These are phyloP conservation scores for Eira barbara DNA, from an alignment of 2,113 vertebrate genomes.

Conservation along the genomic window DNA sequence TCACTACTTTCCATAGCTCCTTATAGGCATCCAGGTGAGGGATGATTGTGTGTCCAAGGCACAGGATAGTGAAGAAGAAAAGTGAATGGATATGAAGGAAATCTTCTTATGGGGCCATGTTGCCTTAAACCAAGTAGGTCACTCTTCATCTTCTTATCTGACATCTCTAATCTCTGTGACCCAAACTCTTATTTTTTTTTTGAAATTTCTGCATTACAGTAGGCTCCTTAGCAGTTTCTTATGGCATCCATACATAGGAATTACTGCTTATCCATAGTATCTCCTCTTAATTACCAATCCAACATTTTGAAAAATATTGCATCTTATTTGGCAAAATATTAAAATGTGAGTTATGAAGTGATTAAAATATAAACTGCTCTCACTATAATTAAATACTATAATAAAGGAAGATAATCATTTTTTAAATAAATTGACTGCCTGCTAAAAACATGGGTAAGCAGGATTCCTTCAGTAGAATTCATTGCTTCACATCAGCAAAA, in stretches of 20 bases:
- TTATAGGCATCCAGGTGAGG: rapidly evolving
- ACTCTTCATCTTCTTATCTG: neutral
- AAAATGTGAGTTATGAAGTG: conserved; percentile 14
- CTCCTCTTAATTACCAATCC: neutral
- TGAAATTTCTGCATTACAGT: neutral
- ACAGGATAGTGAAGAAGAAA: neutral
- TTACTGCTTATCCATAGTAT: neutral
- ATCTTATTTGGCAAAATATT: conserved; percentile 28
- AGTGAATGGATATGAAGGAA: neutral
- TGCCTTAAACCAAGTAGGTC: neutral
- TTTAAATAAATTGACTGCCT: conserved; percentile 32
- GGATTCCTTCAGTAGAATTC: conserved; percentile 43
- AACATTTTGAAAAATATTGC: neutral
- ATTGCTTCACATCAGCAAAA: conserved; percentile 1
- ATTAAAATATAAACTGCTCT: conserved; percentile 27
- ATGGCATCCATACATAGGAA: neutral
- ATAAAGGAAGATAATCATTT: neutral
- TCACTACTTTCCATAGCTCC: neutral
- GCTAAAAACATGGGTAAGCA: neutral
- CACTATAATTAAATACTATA: conserved; percentile 13
- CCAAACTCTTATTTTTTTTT: neutral
- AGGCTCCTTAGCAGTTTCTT: neutral
- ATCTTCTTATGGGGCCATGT: neutral
- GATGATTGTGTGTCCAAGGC: neutral
- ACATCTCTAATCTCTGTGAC: neutral